Percentiles rank a stretch among this genome's conserved stretches.
These are phyloP conservation scores for Odiellus spinosus DNA, from an alignment of 2,888 invertebrate genomes.

Conservation along the genomic window DNA sequence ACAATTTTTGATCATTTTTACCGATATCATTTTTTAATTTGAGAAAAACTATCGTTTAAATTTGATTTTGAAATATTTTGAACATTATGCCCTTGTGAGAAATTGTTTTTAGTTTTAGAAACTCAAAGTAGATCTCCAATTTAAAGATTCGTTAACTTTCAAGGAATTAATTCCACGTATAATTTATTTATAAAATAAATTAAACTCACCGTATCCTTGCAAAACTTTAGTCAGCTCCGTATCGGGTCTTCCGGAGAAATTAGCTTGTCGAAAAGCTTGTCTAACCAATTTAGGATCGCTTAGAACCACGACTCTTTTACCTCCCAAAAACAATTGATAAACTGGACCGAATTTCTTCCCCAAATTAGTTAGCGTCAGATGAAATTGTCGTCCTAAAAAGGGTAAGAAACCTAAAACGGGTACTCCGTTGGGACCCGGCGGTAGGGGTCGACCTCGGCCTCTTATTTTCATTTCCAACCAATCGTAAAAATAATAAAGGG, in stretches of 20 bases:
- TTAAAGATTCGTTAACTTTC: no score
- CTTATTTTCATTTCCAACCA: background rate
- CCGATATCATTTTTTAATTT: no score
- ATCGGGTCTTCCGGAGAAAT: conserved; percentile 72
- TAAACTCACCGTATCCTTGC: conserved; percentile 69
- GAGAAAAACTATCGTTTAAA: no score
- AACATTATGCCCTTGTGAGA: no score
- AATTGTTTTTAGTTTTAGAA: no score
- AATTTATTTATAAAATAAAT: no score
- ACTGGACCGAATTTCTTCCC: conserved; percentile 61
- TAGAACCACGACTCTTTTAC: conserved; percentile 65
- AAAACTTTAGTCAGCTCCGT: conserved; percentile 70
- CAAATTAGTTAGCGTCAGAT: conserved; percentile 58
- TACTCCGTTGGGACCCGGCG: conserved; percentile 76
- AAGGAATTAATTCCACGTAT: no score
- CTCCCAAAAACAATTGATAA: conserved; percentile 64
- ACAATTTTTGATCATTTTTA: no score
- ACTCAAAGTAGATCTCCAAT: no score
- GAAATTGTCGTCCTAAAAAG: conserved; percentile 52
- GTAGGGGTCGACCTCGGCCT: conserved; percentile 34
- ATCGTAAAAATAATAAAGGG: no score
- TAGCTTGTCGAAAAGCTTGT: conserved; percentile 67
- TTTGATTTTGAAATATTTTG: no score
- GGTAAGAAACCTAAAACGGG: conserved; percentile 70
- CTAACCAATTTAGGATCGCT: conserved; percentile 72